phyloP scores from a whole-genome alignment of 2,888 invertebrate genomes.

The Omphaloscelis lunosa region DNA sequence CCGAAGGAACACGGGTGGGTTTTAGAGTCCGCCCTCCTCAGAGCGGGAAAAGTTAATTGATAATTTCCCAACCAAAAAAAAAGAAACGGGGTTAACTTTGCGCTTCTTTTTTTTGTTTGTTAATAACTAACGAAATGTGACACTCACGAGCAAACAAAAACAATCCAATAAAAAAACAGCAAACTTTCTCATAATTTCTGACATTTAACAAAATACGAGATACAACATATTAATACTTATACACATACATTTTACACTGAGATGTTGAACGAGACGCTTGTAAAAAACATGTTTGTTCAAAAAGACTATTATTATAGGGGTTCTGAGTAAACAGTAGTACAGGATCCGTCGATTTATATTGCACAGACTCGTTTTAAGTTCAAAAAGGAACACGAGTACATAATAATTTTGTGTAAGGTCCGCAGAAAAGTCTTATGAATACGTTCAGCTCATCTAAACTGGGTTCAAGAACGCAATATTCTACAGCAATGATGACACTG shows the following conservation, averaged over 20 bases:
- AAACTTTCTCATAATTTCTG: constrained; percentile 1
- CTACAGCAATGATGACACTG: neutral
- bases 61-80: too few species aligned
- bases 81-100: too few species aligned
- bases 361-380: constrained; percentile 73
- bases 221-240: constrained; percentile 12
- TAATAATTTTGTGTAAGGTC: constrained; percentile 75
- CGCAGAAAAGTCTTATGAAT: constrained; percentile 48
- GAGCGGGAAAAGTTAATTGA: too few species aligned
- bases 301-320: constrained; percentile 57
- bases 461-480: neutral
- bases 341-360: constrained; percentile 71
- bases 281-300: constrained; percentile 51
- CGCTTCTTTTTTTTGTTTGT: too few species aligned
- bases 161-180: too few species aligned
- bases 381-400: constrained; percentile 72
- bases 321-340: constrained; percentile 73
- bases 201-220: constrained; percentile 23
- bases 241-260: constrained; percentile 13
- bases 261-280: constrained; percentile 15
- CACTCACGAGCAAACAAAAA: too few species aligned
- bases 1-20: too few species aligned
- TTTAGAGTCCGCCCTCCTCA: too few species aligned
- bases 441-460: neutral
- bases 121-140: too few species aligned